phyloP scores from a whole-genome alignment of 2,797 vertebrate species.

The Vultur gryphus region DNA sequence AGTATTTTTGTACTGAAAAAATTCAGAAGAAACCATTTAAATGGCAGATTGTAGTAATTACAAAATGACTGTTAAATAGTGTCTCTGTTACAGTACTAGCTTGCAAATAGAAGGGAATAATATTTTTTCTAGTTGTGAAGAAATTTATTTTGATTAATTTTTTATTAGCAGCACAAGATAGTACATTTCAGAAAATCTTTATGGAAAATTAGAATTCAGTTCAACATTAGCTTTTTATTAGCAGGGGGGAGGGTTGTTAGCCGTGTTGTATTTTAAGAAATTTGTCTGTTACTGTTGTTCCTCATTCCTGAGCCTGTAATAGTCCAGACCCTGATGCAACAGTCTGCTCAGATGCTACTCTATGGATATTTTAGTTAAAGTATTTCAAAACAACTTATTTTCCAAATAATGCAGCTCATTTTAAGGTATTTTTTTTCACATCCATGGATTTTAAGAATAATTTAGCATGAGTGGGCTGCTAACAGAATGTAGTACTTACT shows the following conservation, averaged over 20 bases:
- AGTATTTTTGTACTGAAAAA: neutral
- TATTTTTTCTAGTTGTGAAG: neutral
- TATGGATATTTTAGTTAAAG: neutral
- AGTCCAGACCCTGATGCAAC: neutral
- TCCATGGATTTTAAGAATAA: neutral
- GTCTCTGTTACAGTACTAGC: neutral
- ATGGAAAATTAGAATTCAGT: neutral
- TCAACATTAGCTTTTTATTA: neutral
- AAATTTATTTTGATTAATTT: neutral
- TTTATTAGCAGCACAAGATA: neutral
- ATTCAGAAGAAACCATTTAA: neutral
- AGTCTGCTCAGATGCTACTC: neutral
- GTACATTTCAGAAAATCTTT: neutral
- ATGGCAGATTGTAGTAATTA: neutral
- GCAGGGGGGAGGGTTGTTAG: neutral
- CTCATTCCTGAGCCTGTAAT: neutral
- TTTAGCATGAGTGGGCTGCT: neutral
- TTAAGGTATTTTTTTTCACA: neutral
- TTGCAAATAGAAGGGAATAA: neutral
- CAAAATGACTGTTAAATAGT: neutral
- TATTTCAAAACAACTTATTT: neutral
- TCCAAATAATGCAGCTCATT: neutral
- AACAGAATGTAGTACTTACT: neutral
- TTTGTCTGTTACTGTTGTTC: neutral
- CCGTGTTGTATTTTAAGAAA: neutral